phyloP scores from a whole-genome alignment of 2,113 vertebrate genomes.

The Cyanoliseus patagonus region DNA sequence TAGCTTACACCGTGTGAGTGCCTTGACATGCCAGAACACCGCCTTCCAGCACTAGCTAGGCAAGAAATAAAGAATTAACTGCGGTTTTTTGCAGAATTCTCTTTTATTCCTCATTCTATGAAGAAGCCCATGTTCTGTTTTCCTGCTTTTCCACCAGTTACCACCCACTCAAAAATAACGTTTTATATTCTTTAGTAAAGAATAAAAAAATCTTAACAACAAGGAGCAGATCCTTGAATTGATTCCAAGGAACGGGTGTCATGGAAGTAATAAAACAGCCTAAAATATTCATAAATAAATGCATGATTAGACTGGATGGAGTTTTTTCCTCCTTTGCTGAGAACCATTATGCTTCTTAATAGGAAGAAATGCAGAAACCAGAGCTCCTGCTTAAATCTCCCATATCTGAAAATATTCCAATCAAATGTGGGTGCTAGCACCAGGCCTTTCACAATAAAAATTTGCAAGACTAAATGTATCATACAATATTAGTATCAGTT shows the following conservation, averaged over 20 bases:
- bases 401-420: not conserved
- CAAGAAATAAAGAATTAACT: not conserved
- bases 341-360: not conserved
- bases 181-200: not conserved
- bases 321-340: not conserved
- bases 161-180: rapidly evolving
- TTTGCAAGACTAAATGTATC: not conserved
- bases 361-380: not conserved
- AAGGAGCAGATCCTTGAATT: not conserved
- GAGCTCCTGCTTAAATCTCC: not conserved
- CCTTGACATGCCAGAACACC: not conserved
- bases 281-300: not conserved
- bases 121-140: not conserved
- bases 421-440: not conserved
- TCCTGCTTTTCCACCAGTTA: not conserved
- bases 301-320: not conserved
- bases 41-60: not conserved
- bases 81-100: not conserved
- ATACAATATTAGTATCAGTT: not conserved
- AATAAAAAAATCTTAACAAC: not conserved
- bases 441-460: not conserved
- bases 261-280: not conserved
- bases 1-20: not conserved
- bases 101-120: not conserved
- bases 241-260: not conserved